These are phyloP conservation scores for Eumerus sabulonum DNA, from an alignment of 2,888 invertebrate genomes.

Conservation along the genomic window DNA sequence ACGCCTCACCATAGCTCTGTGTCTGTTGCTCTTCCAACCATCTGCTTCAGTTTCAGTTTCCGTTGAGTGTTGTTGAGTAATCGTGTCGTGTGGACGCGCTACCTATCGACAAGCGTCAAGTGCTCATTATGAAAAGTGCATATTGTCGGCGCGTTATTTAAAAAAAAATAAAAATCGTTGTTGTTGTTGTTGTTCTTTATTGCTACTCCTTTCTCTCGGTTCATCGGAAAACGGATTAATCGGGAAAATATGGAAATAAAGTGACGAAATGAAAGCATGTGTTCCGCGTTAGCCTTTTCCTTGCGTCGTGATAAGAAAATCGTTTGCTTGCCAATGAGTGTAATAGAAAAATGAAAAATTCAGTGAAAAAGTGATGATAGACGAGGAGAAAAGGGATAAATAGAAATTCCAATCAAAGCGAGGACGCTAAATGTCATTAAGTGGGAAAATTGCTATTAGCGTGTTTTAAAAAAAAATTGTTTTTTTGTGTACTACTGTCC, in stretches of 20 bases:
- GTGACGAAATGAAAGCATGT: not conserved
- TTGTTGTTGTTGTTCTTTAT: not conserved
- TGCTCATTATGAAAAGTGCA: too few relatives aligned
- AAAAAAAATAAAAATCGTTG: too few relatives aligned
- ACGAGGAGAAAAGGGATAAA: not conserved
- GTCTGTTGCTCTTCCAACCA: conserved; percentile 6
- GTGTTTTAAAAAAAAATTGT: too few relatives aligned
- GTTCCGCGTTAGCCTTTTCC: not conserved
- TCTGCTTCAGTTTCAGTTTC: conserved; percentile 41
- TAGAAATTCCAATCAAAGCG: conserved; percentile 6
- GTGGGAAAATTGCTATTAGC: too few relatives aligned
- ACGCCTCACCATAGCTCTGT: too few relatives aligned
- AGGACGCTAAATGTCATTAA: conserved; percentile 17
- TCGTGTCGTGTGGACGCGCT: conserved; percentile 35
- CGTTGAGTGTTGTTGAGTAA: conserved; percentile 55
- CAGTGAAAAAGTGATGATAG: conserved; percentile 4
- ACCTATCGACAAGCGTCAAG: too few relatives aligned
- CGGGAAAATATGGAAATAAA: too few relatives aligned
- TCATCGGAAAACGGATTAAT: too few relatives aligned
- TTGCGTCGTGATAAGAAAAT: conserved; percentile 10
- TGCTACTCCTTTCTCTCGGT: not conserved
- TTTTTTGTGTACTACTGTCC: too few relatives aligned
- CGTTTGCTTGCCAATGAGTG: not conserved
- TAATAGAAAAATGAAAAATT: not conserved
- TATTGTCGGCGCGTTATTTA: conserved; percentile 5